phyloP scores from a whole-genome alignment of 2,797 vertebrate species.

The Oreochromis mossambicus region DNA sequence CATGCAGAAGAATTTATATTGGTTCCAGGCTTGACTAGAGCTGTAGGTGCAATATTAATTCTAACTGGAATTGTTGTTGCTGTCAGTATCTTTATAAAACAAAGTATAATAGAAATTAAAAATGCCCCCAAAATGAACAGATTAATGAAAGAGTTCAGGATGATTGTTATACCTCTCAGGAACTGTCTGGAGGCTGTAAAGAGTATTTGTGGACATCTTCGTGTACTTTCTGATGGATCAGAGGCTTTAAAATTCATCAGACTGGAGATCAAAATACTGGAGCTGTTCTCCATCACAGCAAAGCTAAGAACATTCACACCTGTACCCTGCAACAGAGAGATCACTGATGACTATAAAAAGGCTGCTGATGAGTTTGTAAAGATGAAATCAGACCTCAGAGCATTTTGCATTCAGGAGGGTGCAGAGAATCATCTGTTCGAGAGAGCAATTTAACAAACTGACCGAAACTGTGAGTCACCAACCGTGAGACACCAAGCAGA shows the following conservation, averaged over 20 bases:
- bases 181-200: not conserved
- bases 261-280: not conserved
- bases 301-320: not conserved
- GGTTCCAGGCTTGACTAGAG: not conserved
- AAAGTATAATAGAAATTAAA: not conserved
- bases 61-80: not conserved
- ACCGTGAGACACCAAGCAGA: too few species aligned
- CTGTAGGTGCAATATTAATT: not conserved
- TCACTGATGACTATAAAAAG: not conserved
- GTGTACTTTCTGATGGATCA: not conserved
- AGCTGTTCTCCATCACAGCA: not conserved
- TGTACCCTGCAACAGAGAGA: rapidly evolving
- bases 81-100: not conserved
- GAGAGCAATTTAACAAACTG: too few species aligned
- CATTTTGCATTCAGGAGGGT: not conserved
- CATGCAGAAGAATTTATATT: too few species aligned
- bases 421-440: too few species aligned
- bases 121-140: not conserved
- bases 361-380: not conserved
- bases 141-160: not conserved
- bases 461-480: too few species aligned
- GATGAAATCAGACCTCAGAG: not conserved
- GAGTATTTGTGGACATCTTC: not conserved
- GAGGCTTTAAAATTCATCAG: not conserved
- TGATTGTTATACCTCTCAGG: not conserved